These are phyloP conservation scores for Zaprionus capensis DNA, from an alignment of 1,140 invertebrate species.

Conservation along the genomic window DNA sequence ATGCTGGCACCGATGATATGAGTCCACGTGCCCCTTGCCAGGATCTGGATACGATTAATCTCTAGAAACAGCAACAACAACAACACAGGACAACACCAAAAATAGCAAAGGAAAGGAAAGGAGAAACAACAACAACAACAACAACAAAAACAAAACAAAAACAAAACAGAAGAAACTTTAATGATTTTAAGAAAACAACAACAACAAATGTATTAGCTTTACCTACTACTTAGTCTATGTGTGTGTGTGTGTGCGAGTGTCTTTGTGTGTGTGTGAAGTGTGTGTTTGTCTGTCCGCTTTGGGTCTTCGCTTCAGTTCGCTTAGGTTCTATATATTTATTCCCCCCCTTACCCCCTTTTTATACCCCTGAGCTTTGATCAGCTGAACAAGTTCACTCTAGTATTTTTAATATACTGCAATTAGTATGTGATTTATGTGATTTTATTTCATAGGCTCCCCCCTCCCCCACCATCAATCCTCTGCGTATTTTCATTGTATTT, in stretches of 20 bases:
- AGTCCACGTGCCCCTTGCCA: constrained; percentile 86
- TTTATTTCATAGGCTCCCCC: neutral
- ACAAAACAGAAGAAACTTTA: constrained; percentile 9
- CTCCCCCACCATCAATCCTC: neutral
- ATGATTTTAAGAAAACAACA: constrained; percentile 48
- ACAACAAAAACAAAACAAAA: neutral
- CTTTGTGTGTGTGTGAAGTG: neutral
- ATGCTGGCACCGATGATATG: constrained; percentile 55
- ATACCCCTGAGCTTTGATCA: neutral
- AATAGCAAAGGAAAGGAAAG: constrained; percentile 9
- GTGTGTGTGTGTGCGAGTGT: constrained; percentile 16
- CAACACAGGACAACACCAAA: constrained; percentile 62
- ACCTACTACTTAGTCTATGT: constrained; percentile 25
- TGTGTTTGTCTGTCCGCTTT: neutral
- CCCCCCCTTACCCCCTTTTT: neutral
- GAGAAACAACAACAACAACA: neutral
- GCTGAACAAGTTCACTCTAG: neutral
- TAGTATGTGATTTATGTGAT: constrained; percentile 38
- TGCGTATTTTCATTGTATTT: constrained; percentile 2
- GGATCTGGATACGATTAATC: constrained; percentile 88
- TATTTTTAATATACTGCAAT: constrained; percentile 22
- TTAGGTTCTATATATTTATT: constrained; percentile 8
- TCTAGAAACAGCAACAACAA: constrained; percentile 70
- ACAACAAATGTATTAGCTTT: constrained; percentile 43
- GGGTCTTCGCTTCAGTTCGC: neutral